Conservation (phyloP, 2,113 vertebrate species). For the Crocuta crocuta region DNA sequence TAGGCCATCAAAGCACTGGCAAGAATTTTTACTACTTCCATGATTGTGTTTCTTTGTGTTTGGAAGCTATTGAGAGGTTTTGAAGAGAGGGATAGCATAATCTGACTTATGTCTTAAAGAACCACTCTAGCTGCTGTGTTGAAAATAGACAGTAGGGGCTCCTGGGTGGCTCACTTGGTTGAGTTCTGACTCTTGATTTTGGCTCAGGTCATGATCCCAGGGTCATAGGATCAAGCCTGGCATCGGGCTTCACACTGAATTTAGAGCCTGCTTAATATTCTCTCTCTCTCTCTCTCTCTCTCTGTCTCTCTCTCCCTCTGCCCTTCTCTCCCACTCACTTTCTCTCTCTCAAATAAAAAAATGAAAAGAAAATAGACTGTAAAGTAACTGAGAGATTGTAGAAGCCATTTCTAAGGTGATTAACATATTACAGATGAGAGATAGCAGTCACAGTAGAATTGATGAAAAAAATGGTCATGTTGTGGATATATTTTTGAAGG, state of each 20-base stretch:
- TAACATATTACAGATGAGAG: not conserved
- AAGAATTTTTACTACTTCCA: not conserved
- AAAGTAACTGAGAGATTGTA: not conserved
- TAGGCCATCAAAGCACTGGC: not conserved
- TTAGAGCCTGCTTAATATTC: no score
- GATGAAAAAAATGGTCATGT: not conserved
- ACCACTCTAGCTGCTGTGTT: not conserved
- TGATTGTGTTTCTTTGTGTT: not conserved
- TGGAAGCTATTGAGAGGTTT: not conserved
- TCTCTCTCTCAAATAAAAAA: no score
- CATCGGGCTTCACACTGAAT: no score
- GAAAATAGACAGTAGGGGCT: not conserved
- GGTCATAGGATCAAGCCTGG: no score
- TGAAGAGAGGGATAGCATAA: not conserved
- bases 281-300: no score
- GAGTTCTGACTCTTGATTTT: no score
- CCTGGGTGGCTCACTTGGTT: no score
- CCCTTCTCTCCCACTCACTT: no score
- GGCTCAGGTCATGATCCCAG: no score
- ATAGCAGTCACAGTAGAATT: not conserved
- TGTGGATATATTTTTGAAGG: not conserved
- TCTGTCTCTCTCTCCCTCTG: no score
- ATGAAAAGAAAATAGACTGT: not conserved
- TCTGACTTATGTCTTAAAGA: not conserved
- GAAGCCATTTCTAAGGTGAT: not conserved